Conservation (phyloP, 2,113 vertebrate species). For the Gopherus evgoodei region DNA sequence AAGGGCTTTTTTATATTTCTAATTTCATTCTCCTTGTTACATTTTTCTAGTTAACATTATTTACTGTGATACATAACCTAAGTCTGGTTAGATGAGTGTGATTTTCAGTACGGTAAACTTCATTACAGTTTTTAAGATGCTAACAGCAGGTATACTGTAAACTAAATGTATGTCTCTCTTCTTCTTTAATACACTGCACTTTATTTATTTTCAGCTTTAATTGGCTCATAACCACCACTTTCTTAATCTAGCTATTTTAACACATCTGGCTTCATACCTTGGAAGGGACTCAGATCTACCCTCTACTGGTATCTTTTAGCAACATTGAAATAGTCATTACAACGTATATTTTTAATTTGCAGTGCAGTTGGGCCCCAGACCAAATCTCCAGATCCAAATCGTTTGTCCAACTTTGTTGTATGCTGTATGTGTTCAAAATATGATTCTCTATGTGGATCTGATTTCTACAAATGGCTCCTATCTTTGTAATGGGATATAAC, state of each 20-base stretch:
- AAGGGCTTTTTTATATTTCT: slow-evolving; percentile 55
- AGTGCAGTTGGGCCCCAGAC: not conserved
- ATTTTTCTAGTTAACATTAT: slow-evolving; percentile 50
- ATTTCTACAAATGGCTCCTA: not conserved
- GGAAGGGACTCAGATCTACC: not conserved
- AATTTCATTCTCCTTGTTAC: slow-evolving; percentile 50
- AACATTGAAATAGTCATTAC: slow-evolving; percentile 7
- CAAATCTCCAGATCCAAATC: not conserved
- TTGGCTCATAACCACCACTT: not conserved
- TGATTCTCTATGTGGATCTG: fast-evolving
- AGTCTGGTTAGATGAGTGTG: slow-evolving; percentile 42
- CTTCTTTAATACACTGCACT: slow-evolving; percentile 1
- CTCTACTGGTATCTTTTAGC: slow-evolving; percentile 4
- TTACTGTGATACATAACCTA: slow-evolving; percentile 47
- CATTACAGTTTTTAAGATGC: slow-evolving; percentile 12
- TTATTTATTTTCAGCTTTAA: slow-evolving; percentile 51
- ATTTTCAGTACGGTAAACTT: not conserved
- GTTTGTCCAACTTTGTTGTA: not conserved
- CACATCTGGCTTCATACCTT: not conserved
- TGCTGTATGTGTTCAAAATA: not conserved
- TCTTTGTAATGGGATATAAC: not conserved
- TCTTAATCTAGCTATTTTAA: not conserved
- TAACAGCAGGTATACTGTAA: not conserved
- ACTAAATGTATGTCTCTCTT: not conserved
- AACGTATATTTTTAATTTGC: slow-evolving; percentile 26